Percentiles rank a stretch among this genome's conserved stretches.
Conservation (phyloP, 2,888 invertebrate species). For the Odontothrips loti region DNA sequence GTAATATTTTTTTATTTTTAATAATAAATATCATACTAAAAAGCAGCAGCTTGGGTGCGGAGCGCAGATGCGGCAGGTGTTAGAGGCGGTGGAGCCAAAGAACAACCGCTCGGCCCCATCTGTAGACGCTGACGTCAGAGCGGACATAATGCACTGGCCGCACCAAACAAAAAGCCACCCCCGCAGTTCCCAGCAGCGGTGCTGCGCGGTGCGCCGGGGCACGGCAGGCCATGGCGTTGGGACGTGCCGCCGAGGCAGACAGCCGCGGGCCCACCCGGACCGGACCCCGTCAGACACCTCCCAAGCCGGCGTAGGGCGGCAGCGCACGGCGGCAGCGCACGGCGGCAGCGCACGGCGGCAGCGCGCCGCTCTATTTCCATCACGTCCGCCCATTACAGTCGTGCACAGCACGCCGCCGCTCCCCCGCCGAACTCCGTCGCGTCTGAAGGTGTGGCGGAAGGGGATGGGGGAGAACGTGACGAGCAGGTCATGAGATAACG, state of each 20-base stretch:
- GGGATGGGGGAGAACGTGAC: conserved; percentile 7
- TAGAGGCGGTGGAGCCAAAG: not conserved
- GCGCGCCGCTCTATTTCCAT: not conserved
- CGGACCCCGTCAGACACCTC: too few species aligned
- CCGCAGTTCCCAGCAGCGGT: not conserved
- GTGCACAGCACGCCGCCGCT: not conserved
- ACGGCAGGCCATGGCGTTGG: not conserved
- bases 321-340: too few species aligned
- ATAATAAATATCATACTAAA: too few species aligned
- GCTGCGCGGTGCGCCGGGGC: not conserved
- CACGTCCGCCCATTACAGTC: conserved; percentile 10
- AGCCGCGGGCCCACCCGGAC: not conserved
- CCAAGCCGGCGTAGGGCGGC: too few species aligned
- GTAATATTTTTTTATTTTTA: too few species aligned
- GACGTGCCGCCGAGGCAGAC: not conserved
- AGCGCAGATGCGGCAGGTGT: too few species aligned
- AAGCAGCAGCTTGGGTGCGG: too few species aligned
- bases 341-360: not conserved
- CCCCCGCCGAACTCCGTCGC: not conserved
- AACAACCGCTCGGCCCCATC: not conserved
- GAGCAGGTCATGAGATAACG: conserved; percentile 9
- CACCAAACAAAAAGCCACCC: too few species aligned
- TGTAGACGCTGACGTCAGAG: not conserved
- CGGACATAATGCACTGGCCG: not conserved
- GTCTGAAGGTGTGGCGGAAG: not conserved